These are phyloP conservation scores for Trogon melanurus DNA, from an alignment of 2,113 vertebrate species.

Conservation along the genomic window DNA sequence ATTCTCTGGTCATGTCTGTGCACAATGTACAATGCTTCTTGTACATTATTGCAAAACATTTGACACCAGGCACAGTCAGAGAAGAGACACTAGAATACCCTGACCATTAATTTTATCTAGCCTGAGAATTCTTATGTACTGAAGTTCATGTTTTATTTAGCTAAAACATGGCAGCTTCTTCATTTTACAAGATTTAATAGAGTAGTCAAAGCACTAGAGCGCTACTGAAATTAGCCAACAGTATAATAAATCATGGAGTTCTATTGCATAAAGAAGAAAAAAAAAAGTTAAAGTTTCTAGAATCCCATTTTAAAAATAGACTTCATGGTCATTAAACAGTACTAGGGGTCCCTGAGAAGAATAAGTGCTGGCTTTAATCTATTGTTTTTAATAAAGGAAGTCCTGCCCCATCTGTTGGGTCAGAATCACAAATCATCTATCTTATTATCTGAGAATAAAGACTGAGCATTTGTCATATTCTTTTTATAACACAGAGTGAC, in stretches of 20 bases:
- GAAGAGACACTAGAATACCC: neutral
- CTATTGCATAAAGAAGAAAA: neutral
- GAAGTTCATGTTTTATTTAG: neutral
- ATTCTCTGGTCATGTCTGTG: neutral
- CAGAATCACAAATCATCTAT: slow-evolving; percentile 71
- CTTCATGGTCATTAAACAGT: slow-evolving; percentile 44
- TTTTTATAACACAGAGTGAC: slow-evolving; percentile 66
- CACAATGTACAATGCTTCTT: neutral
- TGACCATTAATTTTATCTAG: neutral
- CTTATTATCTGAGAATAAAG: slow-evolving; percentile 72
- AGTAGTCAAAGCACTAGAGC: neutral
- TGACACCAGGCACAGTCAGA: neutral
- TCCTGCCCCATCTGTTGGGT: slow-evolving; percentile 51
- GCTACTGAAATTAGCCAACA: slow-evolving; percentile 30
- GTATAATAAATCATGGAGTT: slow-evolving; percentile 24
- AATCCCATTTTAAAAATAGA: slow-evolving; percentile 30
- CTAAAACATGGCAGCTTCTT: slow-evolving; percentile 1
- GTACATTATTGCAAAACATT: neutral
- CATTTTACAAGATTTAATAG: neutral
- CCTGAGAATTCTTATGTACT: neutral
- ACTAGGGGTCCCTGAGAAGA: slow-evolving; percentile 21
- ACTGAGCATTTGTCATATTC: slow-evolving; percentile 64
- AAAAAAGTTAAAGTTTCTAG: neutral
- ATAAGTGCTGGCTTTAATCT: slow-evolving; percentile 23
- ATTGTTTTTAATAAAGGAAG: slow-evolving; percentile 70